A percentile compares a stretch with the other conserved stretches of the same genome.
Evolutionary conservation across 2,113 vertebrate species (phyloP).

Genomic region (Malurus elegans): DNA sequence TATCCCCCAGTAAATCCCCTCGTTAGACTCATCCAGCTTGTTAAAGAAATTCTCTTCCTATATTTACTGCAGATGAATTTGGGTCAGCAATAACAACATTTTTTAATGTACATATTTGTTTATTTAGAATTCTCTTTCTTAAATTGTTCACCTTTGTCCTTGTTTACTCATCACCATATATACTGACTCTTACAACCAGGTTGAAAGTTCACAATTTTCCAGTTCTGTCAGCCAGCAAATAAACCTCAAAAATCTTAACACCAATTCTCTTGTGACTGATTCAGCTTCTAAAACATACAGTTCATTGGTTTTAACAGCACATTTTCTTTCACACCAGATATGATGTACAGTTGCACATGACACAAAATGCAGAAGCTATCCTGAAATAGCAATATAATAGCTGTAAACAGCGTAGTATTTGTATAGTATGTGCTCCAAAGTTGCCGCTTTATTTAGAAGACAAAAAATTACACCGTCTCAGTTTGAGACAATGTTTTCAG

Average conservation of each 20-base stretch:
- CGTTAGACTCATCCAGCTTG: not conserved
- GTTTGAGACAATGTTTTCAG: too few species aligned
- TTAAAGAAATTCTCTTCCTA: not conserved
- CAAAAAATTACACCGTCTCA: not conserved
- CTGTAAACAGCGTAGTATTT: not conserved
- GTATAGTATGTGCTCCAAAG: not conserved
- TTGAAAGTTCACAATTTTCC: slow-evolving; percentile 28
- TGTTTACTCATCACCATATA: not conserved
- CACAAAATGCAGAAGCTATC: not conserved
- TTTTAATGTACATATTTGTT: not conserved
- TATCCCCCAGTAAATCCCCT: not conserved
- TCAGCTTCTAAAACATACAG: not conserved
- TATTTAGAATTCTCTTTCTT: not conserved
- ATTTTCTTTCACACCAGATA: slow-evolving; percentile 33
- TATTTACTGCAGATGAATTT: not conserved
- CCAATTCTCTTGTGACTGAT: not conserved
- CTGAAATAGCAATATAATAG: not conserved
- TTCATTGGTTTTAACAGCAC: slow-evolving; percentile 2
- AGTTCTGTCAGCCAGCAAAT: slow-evolving; percentile 14
- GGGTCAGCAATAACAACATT: not conserved
- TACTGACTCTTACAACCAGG: not conserved
- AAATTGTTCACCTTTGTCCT: not conserved
- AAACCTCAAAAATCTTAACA: not conserved
- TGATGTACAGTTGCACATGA: not conserved
- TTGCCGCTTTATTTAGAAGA: not conserved